Base-by-base conservation (phyloP, 1,140 invertebrate genomes). In the Gerris buenoi region DNA sequence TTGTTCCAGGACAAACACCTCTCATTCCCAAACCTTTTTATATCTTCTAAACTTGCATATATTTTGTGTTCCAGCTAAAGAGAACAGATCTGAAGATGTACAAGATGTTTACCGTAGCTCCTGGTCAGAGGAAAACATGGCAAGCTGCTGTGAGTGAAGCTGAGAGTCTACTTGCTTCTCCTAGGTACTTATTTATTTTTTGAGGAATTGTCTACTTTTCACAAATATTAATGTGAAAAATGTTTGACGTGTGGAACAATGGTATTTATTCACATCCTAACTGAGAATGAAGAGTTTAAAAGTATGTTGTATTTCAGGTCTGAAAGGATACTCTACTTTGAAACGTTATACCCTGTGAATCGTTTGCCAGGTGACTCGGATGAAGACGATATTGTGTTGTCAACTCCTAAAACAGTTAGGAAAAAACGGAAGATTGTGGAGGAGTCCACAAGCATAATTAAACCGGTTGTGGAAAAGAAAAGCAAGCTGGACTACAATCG, bases 91-190 rank as follows among this genome's bases (percentile, higher is more conserved):
- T 77, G 5, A 80, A 76, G 74, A 73, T 77, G 25, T 79, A 77
- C 72, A 75, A 77, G 46, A 79, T 78, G 27, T 82, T 78, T 69
- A 76, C 77, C 65, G 73, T 83, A 64, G 77, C 77, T 25, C 74
- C 78, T 57, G 77, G 76, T 69, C 77, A 79, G 70, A 76, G 77
- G 69, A 64, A 76, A 25, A 77, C 81, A 71, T 87, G 87, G 86
- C 79, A 82, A 63, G 75, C 79, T 46, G 85, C 85, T 23, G 82
- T 88, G 14, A 72, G 78, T 26, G 84, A 85, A 76, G 83, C 83
- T n/a, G 79, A 81, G 71, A 73, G 71, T 60, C 67, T 80, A 18
- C 26, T 64, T 1, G 57, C 26, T 28, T 66, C 65, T 23, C 46
- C 68, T 1, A 66, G 68, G 68, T 69, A 46, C 33, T 46, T n/a